These are phyloP conservation scores for Austrofundulus limnaeus DNA, from an alignment of 2,113 vertebrate species.

Conservation along the genomic window DNA sequence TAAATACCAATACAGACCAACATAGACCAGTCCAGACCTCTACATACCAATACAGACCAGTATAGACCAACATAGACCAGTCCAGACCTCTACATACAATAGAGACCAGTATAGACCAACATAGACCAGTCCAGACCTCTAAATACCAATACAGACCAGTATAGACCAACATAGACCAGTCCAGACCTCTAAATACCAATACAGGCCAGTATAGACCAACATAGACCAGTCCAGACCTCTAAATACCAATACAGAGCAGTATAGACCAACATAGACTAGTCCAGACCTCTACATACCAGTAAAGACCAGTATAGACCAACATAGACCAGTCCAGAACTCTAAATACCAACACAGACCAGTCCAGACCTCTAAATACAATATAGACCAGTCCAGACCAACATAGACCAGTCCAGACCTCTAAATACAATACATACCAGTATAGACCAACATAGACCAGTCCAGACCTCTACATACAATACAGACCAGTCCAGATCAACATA, in stretches of 20 bases:
- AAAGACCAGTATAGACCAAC: neutral
- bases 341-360: too few species aligned
- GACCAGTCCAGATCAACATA: neutral
- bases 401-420: neutral
- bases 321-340: too few species aligned
- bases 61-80: neutral
- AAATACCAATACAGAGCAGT: too few species aligned
- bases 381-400: too few species aligned
- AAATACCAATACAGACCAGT: neutral
- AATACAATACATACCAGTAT: too few species aligned
- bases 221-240: neutral
- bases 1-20: neutral
- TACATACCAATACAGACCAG: neutral
- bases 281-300: too few species aligned
- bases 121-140: neutral
- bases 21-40: neutral
- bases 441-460: neutral
- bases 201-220: too few species aligned
- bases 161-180: neutral
- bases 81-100: neutral
- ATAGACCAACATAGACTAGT: neutral
- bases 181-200: too few species aligned
- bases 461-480: too few species aligned
- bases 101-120: neutral
- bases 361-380: too few species aligned